Evolutionary conservation across 2,888 invertebrate species (phyloP), one percentile per base, ranked within the genome.

Genomic region (Trichopoda pennipes): DNA sequence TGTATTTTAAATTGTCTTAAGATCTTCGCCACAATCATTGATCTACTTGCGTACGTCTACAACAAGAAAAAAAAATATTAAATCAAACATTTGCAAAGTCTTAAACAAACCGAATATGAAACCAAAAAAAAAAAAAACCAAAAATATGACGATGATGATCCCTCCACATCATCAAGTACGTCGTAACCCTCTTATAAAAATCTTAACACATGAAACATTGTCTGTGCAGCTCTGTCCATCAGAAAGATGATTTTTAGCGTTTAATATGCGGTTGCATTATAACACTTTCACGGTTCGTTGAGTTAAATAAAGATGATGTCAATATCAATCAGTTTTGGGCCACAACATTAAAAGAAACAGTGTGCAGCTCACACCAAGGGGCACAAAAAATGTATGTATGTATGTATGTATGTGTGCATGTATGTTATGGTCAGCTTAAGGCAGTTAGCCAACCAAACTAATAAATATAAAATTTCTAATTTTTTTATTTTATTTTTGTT

Each of bases 281-380:
- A 90, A 90, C 90, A 90, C 90, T 90, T 90, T 91, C 91, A 90
- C 89, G 90, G 90, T 87, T 90, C 90, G 90, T 91, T 90, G 89
- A 87, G 86, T 84, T 79, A 79, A 82, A 72, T 76, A 68, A 79
- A 82, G 82, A 82, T 82, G 79, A 82, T 79, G 82, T 79, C 64
- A 79, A 72, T 75, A 82, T 82, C 82, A 76, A 82, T 82, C 82
- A 79, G 75, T 66, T 75, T 58, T 63, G 69, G 68, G 68, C 55
- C 58, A 75, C 47, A 61, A 68, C 2, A 44, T 1, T 23, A 14
- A n/a, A 10, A 47, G 21, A n/a, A 55, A 69, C 19, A 56, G n/a
- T 38, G 3, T 19, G 23, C 51, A 38, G 16, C 42, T 66, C 16
- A 44, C 16, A 44, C 38, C 47, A 53, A 58, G 66, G 23, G 58